phyloP scores from a whole-genome alignment of 1,140 invertebrate species.

The Apis dorsata region DNA sequence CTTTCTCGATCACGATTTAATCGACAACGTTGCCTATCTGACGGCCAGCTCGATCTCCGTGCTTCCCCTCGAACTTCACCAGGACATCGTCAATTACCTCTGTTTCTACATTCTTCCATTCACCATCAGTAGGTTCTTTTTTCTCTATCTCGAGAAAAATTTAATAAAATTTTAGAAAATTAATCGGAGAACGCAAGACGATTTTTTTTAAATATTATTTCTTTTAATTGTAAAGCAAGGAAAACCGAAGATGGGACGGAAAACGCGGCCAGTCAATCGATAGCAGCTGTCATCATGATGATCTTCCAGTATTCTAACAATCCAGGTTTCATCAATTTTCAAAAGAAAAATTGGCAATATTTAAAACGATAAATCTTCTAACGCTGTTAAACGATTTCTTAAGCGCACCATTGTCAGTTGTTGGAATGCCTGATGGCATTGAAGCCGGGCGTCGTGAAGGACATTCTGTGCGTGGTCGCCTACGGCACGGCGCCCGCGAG shows the following conservation, averaged over 20 bases:
- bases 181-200: too few relatives aligned
- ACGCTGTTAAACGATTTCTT: conserved; percentile 11
- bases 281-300: conserved; percentile 97
- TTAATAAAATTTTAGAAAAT: not conserved
- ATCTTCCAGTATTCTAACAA: conserved; percentile 97
- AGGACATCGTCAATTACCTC: conserved; percentile 96
- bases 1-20: conserved; percentile 97
- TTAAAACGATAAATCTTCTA: too few relatives aligned
- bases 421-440: conserved; percentile 96
- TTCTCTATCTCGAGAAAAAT: not conserved
- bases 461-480: conserved; percentile 97
- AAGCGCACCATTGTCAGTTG: conserved; percentile 96
- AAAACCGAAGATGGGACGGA: conserved; percentile 86
- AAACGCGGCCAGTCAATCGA: conserved; percentile 94
- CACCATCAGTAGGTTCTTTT: conserved; percentile 90
- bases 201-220: not conserved
- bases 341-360: too few relatives aligned
- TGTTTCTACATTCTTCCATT: conserved; percentile 98
- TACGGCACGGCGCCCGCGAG: conserved; percentile 96
- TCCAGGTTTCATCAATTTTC: conserved; percentile 82
- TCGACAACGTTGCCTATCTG: conserved; percentile 96
- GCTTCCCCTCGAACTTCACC: conserved; percentile 93
- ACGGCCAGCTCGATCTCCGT: conserved; percentile 96
- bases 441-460: conserved; percentile 93
- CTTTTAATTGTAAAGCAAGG: conserved; percentile 79